These are phyloP conservation scores for Aphaenogaster rudis DNA, from an alignment of 1,140 invertebrate genomes.

Conservation along the genomic window DNA sequence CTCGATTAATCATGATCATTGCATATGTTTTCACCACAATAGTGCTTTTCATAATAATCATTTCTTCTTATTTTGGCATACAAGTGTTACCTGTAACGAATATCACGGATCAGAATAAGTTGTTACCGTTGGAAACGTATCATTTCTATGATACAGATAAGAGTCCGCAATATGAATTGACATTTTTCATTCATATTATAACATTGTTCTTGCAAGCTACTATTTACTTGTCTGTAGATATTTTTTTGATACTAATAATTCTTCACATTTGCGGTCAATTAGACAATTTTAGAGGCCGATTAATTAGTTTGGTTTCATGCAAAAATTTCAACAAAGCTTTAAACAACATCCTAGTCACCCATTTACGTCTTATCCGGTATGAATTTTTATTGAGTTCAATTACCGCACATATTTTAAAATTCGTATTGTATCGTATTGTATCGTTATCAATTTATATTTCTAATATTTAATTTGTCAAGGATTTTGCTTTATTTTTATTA, in stretches of 20 bases:
- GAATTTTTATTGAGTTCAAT: neutral
- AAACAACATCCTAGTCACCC: neutral
- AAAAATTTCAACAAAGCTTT: slow-evolving; percentile 26
- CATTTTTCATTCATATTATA: neutral
- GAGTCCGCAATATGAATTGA: slow-evolving; percentile 53
- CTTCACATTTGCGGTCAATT: slow-evolving; percentile 49
- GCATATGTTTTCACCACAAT: neutral
- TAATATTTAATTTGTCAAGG: too few species aligned
- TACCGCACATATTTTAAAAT: too few species aligned
- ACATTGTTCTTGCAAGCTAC: neutral
- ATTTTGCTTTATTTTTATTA: too few species aligned
- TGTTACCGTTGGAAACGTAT: slow-evolving; percentile 16
- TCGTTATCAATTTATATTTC: too few species aligned
- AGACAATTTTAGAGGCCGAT: slow-evolving; percentile 33
- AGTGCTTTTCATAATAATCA: too few species aligned
- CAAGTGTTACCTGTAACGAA: neutral
- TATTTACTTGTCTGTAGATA: slow-evolving; percentile 28
- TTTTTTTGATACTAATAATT: slow-evolving; percentile 1
- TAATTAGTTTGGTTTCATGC: neutral
- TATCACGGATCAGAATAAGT: neutral
- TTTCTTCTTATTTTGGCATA: slow-evolving; percentile 19
- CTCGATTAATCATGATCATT: neutral
- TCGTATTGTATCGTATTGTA: too few species aligned
- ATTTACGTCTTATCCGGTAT: slow-evolving; percentile 43
- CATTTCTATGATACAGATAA: slow-evolving; percentile 15